These are phyloP conservation scores for Neomicropteryx cornuta DNA, from an alignment of 1,140 invertebrate species.

Conservation along the genomic window DNA sequence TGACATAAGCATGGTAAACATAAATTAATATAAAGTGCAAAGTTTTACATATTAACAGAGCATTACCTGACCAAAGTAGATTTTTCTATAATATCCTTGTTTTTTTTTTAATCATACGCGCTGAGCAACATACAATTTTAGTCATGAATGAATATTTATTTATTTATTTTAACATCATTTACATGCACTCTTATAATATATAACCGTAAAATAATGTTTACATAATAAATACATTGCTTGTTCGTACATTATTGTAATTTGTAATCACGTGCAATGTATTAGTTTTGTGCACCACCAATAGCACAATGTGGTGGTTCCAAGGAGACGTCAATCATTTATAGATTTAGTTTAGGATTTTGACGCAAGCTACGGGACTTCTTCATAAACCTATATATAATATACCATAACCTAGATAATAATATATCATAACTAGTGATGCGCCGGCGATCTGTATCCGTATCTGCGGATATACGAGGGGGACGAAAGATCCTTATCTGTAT, in stretches of 20 bases:
- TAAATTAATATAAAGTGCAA: background rate
- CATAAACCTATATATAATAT: background rate
- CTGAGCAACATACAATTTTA: no score
- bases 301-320: background rate
- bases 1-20: background rate
- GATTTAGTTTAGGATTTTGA: background rate
- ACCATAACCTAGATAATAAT: background rate
- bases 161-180: no score
- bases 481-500: background rate
- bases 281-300: background rate
- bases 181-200: no score
- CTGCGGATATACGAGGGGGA: background rate
- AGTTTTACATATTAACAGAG: background rate
- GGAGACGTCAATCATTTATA: no score
- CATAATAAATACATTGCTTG: background rate
- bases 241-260: background rate
- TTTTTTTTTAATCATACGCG: no score
- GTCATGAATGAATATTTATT: no score
- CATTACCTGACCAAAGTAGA: constrained; percentile 5
- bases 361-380: background rate
- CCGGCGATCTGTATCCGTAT: background rate
- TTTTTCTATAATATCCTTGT: no score
- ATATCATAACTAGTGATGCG: background rate
- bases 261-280: background rate
- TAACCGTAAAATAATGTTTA: no score